A percentile compares a stretch with the other conserved stretches of the same genome.
These are phyloP conservation scores for Oryzias melastigma DNA, from an alignment of 2,113 vertebrate species.

Conservation along the genomic window DNA sequence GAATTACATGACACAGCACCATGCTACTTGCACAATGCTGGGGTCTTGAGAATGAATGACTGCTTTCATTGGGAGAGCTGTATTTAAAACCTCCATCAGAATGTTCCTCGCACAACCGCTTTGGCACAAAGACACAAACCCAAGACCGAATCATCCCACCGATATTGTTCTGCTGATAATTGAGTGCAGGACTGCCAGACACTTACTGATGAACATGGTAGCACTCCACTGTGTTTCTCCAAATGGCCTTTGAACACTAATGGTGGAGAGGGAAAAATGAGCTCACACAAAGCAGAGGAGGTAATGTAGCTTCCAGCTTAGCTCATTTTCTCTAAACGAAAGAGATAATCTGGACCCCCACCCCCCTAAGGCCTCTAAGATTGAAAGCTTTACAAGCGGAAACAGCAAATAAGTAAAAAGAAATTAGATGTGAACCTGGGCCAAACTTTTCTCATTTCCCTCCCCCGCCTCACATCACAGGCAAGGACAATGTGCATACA, in stretches of 20 bases:
- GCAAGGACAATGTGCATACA: slow-evolving; percentile 8
- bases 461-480: slow-evolving; percentile 28
- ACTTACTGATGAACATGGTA: slow-evolving; percentile 68
- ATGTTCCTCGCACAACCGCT: slow-evolving; percentile 36
- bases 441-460: slow-evolving; percentile 56
- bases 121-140: slow-evolving; percentile 38
- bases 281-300: slow-evolving; percentile 58
- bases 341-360: slow-evolving; percentile 69
- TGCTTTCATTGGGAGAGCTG: slow-evolving; percentile 23
- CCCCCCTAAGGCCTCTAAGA: slow-evolving; percentile 59
- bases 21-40: too few relatives aligned
- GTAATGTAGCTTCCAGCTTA: slow-evolving; percentile 71
- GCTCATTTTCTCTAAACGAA: slow-evolving; percentile 71
- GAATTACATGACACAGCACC: too few relatives aligned
- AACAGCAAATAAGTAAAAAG: slow-evolving; percentile 67
- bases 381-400: slow-evolving; percentile 61
- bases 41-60: slow-evolving; percentile 23
- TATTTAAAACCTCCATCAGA: slow-evolving; percentile 34
- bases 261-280: slow-evolving; percentile 63
- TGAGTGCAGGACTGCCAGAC: slow-evolving; percentile 69
- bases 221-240: slow-evolving; percentile 65
- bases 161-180: slow-evolving; percentile 65
- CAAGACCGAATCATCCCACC: slow-evolving; percentile 56
- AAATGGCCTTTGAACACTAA: slow-evolving; percentile 69
- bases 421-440: slow-evolving; percentile 62